These are phyloP conservation scores for Chitala chitala DNA, from an alignment of 2,113 vertebrate species.

Conservation along the genomic window DNA sequence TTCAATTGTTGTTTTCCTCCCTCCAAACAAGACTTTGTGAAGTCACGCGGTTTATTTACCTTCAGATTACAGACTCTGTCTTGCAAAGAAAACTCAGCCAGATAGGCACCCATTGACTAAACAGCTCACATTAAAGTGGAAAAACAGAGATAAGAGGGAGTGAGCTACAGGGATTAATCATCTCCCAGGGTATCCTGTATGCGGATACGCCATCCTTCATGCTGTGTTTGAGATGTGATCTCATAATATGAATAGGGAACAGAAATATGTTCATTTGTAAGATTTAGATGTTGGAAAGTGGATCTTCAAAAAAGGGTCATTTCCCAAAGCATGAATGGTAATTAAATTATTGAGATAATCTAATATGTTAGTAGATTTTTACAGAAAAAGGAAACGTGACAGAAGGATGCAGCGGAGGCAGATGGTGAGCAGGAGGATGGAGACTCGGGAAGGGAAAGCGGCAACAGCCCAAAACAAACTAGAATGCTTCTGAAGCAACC, in stretches of 20 bases:
- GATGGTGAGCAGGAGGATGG: neutral
- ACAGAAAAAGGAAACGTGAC: constrained; percentile 4
- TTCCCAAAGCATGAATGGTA: neutral
- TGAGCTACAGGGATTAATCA: neutral
- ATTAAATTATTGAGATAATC: neutral
- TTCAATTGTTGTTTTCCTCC: too few species aligned
- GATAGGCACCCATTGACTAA: neutral
- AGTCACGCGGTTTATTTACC: neutral
- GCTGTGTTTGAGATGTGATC: too few species aligned
- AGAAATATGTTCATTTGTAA: too few species aligned
- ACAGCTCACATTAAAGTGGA: neutral
- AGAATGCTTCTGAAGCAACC: neutral
- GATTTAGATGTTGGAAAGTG: too few species aligned
- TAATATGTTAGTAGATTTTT: neutral
- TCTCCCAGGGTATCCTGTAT: neutral
- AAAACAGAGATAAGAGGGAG: neutral
- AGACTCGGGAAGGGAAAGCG: neutral
- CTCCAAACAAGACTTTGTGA: too few species aligned
- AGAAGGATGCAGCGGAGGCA: neutral
- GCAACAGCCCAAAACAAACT: neutral
- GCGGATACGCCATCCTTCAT: too few species aligned
- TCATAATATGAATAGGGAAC: too few species aligned
- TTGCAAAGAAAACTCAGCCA: neutral
- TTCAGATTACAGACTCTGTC: neutral
- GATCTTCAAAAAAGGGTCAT: too few species aligned